phyloP scores from a whole-genome alignment of 53 echinoderm and acorn worm genomes.

The Antedon mediterranea region DNA sequence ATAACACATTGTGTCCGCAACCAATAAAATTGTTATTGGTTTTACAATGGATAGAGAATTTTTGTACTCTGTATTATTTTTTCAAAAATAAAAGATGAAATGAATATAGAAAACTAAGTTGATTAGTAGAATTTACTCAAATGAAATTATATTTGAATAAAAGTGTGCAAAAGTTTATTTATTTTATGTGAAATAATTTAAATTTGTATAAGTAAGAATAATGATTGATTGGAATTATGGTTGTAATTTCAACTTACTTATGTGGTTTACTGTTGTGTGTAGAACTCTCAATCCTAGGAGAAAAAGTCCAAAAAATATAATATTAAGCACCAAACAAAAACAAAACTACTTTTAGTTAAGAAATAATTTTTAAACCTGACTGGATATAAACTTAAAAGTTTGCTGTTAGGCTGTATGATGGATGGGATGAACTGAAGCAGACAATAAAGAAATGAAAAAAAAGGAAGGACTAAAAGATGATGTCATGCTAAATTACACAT shows the following conservation, averaged over 20 bases:
- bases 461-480: not conserved
- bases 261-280: not conserved
- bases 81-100: too few species aligned
- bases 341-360: not conserved
- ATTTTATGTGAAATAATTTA: too few species aligned
- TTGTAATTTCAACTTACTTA: not conserved
- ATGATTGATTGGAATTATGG: too few species aligned
- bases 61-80: too few species aligned
- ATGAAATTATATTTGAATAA: too few species aligned
- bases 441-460: not conserved
- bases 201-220: too few species aligned
- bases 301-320: not conserved
- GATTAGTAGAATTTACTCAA: too few species aligned
- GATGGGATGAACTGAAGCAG: not conserved
- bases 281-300: not conserved
- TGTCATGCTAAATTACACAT: not conserved
- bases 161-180: too few species aligned
- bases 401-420: not conserved
- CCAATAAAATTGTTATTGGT: too few species aligned
- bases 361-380: not conserved
- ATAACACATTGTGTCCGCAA: too few species aligned
- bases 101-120: too few species aligned
- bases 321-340: not conserved
- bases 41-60: too few species aligned
- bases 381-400: not conserved